phyloP scores from a whole-genome alignment of 2,797 vertebrate genomes.

The Gadopsis marmoratus region DNA sequence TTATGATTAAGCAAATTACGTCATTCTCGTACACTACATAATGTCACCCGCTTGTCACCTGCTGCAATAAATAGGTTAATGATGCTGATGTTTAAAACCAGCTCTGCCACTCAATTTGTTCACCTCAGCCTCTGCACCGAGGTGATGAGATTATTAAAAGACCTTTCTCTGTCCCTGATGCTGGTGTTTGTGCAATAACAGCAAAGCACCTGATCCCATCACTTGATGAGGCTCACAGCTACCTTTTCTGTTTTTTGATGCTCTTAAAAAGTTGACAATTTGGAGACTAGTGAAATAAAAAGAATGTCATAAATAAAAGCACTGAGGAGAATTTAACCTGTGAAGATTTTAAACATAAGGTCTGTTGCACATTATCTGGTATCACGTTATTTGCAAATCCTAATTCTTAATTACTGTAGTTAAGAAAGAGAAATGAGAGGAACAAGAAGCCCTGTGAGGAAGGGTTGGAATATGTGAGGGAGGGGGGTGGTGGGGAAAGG shows the following conservation, averaged over 20 bases:
- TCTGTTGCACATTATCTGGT: neutral
- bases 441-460: neutral
- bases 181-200: slow-evolving; percentile 8
- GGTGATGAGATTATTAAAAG: slow-evolving; percentile 35
- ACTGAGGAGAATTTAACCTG: neutral
- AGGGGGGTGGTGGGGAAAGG: neutral
- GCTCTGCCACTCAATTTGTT: slow-evolving; percentile 3
- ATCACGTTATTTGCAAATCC: neutral
- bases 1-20: neutral
- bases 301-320: neutral
- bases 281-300: neutral
- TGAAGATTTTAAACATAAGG: neutral
- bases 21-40: neutral
- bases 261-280: neutral
- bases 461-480: slow-evolving; percentile 14
- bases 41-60: slow-evolving; percentile 8
- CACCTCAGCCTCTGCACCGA: slow-evolving; percentile 21
- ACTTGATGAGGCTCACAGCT: slow-evolving; percentile 23
- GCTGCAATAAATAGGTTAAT: slow-evolving; percentile 25
- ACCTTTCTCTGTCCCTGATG: slow-evolving; percentile 18
- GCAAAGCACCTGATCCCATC: slow-evolving; percentile 42
- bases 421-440: neutral
- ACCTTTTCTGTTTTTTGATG: neutral
- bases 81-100: slow-evolving; percentile 17
- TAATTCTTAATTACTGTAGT: neutral